A percentile compares a stretch with the other conserved stretches of the same genome.
phyloP scores from a whole-genome alignment of 2,797 vertebrate genomes.

The Perdix hodgsoniae region DNA sequence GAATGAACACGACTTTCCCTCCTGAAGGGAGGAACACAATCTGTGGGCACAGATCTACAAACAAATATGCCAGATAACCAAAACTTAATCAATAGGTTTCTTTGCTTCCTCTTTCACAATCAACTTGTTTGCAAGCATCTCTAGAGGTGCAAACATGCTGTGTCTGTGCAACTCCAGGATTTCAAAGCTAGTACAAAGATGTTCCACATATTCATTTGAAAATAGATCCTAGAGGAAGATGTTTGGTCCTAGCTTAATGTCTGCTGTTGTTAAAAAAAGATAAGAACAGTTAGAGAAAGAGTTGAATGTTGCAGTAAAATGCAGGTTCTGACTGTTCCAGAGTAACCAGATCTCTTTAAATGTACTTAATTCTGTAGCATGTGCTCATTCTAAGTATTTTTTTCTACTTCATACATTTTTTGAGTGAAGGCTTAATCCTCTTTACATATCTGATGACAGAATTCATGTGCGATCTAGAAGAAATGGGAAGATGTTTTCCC shows the following conservation, averaged over 20 bases:
- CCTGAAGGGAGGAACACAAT: fast-evolving
- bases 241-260: not conserved
- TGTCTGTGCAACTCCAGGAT: fast-evolving
- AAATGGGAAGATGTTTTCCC: not conserved
- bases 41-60: fast-evolving
- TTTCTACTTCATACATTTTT: not conserved
- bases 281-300: not conserved
- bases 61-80: not conserved
- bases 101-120: not conserved
- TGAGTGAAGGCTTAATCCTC: not conserved
- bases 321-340: not conserved
- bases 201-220: not conserved
- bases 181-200: not conserved
- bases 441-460: not conserved
- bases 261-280: not conserved
- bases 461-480: not conserved
- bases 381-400: not conserved
- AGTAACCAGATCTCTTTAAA: not conserved
- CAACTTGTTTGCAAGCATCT: fast-evolving
- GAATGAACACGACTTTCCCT: not conserved
- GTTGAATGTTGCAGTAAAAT: not conserved
- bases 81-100: not conserved
- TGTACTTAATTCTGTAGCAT: not conserved
- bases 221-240: not conserved
- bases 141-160: not conserved